phyloP scores from a whole-genome alignment of 2,888 invertebrate species.

The Muscina levida region DNA sequence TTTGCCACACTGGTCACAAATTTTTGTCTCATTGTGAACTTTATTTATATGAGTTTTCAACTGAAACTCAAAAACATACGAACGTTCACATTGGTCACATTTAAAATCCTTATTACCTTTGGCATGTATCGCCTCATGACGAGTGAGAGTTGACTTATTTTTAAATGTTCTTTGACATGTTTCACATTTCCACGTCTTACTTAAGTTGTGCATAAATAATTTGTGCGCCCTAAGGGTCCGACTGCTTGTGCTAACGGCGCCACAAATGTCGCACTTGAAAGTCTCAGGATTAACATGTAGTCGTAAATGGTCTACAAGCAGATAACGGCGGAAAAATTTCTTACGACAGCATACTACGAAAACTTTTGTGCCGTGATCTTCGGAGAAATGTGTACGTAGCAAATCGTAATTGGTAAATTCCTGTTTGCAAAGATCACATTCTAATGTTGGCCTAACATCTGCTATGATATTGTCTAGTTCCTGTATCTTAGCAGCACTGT shows the following conservation, averaged over 20 bases:
- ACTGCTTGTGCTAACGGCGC: constrained; percentile 61
- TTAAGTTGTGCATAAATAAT: constrained; percentile 60
- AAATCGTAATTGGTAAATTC: constrained; percentile 56
- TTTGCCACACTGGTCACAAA: constrained; percentile 55
- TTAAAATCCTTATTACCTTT: constrained; percentile 63
- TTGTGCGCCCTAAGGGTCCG: constrained; percentile 65
- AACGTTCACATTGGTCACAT: constrained; percentile 67
- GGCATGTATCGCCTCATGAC: constrained; percentile 66
- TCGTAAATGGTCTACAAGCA: constrained; percentile 68
- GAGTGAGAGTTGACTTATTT: constrained; percentile 56
- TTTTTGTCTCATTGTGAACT: constrained; percentile 40
- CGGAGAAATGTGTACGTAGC: constrained; percentile 66
- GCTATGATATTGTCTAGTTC: constrained; percentile 68
- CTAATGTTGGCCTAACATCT: constrained; percentile 63
- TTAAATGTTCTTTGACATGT: constrained; percentile 67
- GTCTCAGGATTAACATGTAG: constrained; percentile 68
- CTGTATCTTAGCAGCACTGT: constrained; percentile 53
- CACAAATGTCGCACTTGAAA: constrained; percentile 68
- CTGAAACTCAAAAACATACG: constrained; percentile 37
- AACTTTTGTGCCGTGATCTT: constrained; percentile 62
- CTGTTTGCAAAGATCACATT: constrained; percentile 66
- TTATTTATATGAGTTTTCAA: constrained; percentile 42
- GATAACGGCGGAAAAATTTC: constrained; percentile 67
- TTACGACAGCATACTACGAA: constrained; percentile 68
- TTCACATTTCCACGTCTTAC: constrained; percentile 61